Evolutionary conservation across 2,797 vertebrate species (phyloP), one percentile per base, ranked within the genome.

Genomic region (Phalanger gymnotis): DNA sequence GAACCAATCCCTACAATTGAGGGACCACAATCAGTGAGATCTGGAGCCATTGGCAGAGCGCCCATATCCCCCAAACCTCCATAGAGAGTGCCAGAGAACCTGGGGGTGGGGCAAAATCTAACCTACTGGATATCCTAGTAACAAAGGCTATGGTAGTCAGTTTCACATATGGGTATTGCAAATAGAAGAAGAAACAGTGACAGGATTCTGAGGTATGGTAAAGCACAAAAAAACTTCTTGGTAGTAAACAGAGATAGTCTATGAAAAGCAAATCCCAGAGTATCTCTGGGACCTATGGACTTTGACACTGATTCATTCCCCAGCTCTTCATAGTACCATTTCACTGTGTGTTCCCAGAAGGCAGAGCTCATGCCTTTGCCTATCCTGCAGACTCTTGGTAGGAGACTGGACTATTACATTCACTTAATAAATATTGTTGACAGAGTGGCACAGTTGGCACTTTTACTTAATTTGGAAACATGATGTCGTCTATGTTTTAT

Each of bases 281-380:
- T 34, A 66, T 14, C 61, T 66, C 61, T 66, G 61, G 61, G 34
- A 16, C 4, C 3, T 61, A n/a, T n/a, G 14, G 14, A n/a, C 34
- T 34, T 14, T n/a, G 13, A n/a, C 13, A 14, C 34, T n/a, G 34
- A n/a, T 66, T 66, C 13, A n/a, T 66, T n/a, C 34, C n/a, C 34
- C 61, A n/a, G 31, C 1, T 87, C 53, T 58, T 34, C 61, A 34
- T 61, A 61, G 58, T 92, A 53, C 16, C 57, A 14, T 91, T 56
- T 93, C 52, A 96, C 27, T 30, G 73, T 10, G 55, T 28, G 34
- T 55, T 94, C n/a, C 91, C 93, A 40, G 54, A 57, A 93, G 14
- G 40, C 11, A n/a, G 40, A 57, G 3, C 54, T 4, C 92, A 94
- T 0, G 25, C 12, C 53, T 92, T 47, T 66, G 53, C 91, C 47